phyloP scores from a whole-genome alignment of 2,113 vertebrate genomes.

The Ceuthmochares aereus region DNA sequence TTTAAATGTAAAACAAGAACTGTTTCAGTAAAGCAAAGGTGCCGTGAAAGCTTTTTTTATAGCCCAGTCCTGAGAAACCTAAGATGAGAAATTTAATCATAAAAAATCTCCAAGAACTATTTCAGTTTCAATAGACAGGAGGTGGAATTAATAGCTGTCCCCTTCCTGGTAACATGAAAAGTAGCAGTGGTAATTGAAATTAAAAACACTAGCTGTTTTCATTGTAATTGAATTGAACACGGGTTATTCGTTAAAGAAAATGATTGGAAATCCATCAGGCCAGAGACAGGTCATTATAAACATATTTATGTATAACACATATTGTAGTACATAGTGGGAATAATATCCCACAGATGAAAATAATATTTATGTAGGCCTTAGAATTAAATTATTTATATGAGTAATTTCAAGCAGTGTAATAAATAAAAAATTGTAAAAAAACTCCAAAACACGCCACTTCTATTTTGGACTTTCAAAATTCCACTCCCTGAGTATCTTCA shows the following conservation, averaged over 20 bases:
- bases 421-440: not conserved
- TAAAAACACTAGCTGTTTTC: not conserved
- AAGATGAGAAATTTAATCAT: not conserved
- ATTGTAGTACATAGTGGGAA: not conserved
- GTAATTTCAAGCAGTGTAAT: not conserved
- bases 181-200: not conserved
- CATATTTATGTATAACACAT: not conserved
- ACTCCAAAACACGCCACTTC: not conserved
- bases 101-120: not conserved
- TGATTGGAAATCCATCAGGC: not conserved
- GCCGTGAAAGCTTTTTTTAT: not conserved
- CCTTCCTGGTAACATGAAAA: not conserved
- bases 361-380: not conserved
- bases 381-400: not conserved
- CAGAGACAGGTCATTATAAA: not conserved
- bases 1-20: not conserved
- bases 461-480: not conserved
- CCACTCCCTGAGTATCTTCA: not conserved
- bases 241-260: conserved; percentile 17
- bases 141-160: not conserved
- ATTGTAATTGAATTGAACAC: not conserved
- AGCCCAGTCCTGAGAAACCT: not conserved
- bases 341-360: not conserved
- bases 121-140: not conserved
- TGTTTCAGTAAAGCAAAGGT: not conserved